Evolutionary conservation across 2,113 vertebrate species (phyloP), one percentile per base, ranked within the genome.

Genomic region (Gadus macrocephalus): DNA sequence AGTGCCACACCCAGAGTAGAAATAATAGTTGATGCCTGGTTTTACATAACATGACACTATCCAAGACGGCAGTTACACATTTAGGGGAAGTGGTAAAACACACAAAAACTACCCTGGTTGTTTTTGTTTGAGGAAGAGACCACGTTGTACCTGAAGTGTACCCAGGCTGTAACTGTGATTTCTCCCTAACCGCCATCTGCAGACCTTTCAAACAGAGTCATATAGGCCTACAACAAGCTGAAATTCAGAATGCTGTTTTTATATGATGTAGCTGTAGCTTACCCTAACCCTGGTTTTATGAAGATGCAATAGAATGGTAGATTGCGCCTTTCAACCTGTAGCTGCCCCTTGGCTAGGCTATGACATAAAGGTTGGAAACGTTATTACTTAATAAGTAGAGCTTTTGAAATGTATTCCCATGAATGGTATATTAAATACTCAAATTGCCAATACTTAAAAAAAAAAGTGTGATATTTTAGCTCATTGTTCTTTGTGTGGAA

Each of bases 31-130:
- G 19, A 17, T 64, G 22, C 38, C 17, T 38, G 19, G 15, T 19
- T 22, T 12, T 16, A 15, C 16, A 11, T 4, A 42, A n/a, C 12
- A 9, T 20, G 3, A 17, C 16, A 17, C 15, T 16, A 9, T 58
- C 55, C 55, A 15, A 68, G 81, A 17, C 75, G 83, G 64, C 82
- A 70, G 87, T 89, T 86, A 69, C 8, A 81, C 0, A 74, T 71
- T 84, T 87, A 83, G 70, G n/a, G n/a, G n/a, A n/a, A n/a, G 78
- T 83, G 64, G 42, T 59, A 63, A 71, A 15, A 53, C 79, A 66
- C 76, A 76, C 63, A 82, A 83, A 85, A 76, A 81, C 66, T 15
- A 79, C 67, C 61, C 53, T 65, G 64, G 22, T 62, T 73, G 62
- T 17, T 75, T 74, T 72, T 79, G 7, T 42, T 74, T 62, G 74